phyloP scores from a whole-genome alignment of 2,888 invertebrate species.

The Cataglyphis livida region DNA sequence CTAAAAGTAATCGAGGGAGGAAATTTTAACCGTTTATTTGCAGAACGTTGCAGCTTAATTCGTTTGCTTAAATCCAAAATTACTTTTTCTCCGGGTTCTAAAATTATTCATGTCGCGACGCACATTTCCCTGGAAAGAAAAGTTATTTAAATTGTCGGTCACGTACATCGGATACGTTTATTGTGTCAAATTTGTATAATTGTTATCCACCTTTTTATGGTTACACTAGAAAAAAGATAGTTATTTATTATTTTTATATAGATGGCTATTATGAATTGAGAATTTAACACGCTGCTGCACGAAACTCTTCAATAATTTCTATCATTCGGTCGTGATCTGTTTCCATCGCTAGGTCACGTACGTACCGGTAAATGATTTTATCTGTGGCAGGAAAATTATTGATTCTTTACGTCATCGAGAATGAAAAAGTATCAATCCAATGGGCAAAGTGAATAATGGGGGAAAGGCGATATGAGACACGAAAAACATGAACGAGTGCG shows the following conservation, averaged over 20 bases:
- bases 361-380: not conserved
- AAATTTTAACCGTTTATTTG: not conserved
- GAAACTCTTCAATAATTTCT: conserved; percentile 35
- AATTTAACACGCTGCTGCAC: conserved; percentile 19
- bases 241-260: no score
- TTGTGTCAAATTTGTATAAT: conserved; percentile 2
- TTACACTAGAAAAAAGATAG: not conserved
- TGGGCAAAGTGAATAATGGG: not conserved
- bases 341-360: conserved; percentile 17
- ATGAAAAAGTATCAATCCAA: conserved; percentile 30
- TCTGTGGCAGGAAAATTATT: conserved; percentile 11
- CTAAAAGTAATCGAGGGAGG: not conserved
- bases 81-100: not conserved
- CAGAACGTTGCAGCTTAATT: not conserved
- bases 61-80: not conserved
- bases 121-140: not conserved
- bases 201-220: not conserved
- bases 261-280: not conserved
- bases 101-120: not conserved
- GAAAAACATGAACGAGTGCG: not conserved
- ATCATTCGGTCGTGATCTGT: conserved; percentile 28
- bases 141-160: not conserved
- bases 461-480: not conserved
- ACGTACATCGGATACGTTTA: not conserved
- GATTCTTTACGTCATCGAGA: conserved; percentile 34